A percentile compares a stretch with the other conserved stretches of the same genome.
Conservation (phyloP, 2,797 vertebrate species). For the Amniataba percoides region DNA sequence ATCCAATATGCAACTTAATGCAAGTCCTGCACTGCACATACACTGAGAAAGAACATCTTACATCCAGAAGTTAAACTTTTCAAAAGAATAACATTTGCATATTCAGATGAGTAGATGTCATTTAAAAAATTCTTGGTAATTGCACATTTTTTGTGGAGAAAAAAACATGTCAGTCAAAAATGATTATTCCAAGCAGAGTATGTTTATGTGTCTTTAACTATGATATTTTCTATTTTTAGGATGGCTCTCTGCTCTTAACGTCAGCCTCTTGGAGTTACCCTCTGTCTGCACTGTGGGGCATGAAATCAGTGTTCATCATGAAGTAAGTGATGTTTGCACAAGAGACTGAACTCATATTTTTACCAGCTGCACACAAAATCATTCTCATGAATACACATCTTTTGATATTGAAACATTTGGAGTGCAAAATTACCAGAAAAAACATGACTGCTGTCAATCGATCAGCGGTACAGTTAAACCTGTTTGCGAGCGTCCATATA, state of each 20-base stretch:
- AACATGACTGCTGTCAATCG: background rate
- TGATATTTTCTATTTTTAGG: conserved; percentile 80
- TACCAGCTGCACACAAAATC: background rate
- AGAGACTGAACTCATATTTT: conserved; percentile 17
- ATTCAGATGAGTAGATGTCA: background rate
- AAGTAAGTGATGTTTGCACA: conserved; percentile 88
- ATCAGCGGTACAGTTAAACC: background rate
- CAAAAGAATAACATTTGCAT: too few relatives aligned
- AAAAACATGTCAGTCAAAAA: background rate
- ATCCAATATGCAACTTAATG: background rate
- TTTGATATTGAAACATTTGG: conserved; percentile 7
- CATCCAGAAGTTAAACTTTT: too few relatives aligned
- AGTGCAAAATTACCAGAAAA: conserved; percentile 9
- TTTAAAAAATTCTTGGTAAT: background rate
- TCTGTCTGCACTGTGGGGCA: conserved; percentile 97
- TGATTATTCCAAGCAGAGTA: background rate
- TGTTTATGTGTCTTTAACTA: background rate
- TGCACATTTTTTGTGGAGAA: background rate
- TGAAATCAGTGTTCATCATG: conserved; percentile 99
- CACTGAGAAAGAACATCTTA: too few relatives aligned
- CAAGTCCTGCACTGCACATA: background rate
- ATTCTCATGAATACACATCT: conserved; percentile 7
- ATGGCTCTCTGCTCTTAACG: conserved; percentile 95
- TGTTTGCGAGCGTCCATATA: conserved; percentile 20
- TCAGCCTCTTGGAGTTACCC: conserved; percentile 99